Conservation (phyloP, 2,888 invertebrate species). For the Lottia scabra region DNA sequence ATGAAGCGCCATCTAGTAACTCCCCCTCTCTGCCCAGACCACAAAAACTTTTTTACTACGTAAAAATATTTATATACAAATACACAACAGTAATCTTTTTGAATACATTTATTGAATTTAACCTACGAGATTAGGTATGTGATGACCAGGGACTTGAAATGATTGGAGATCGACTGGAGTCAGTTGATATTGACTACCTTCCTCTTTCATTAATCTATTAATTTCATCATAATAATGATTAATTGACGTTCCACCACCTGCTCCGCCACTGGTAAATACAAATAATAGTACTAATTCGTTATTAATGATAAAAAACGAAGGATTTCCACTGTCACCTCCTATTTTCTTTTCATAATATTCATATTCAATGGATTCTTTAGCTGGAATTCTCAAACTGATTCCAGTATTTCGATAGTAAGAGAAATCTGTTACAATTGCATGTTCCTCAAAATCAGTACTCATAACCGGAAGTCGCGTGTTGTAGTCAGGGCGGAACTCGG, state of each 20-base stretch:
- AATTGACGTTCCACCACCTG: slow-evolving; percentile 44
- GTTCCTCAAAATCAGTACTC: slow-evolving; percentile 50
- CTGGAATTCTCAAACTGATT: slow-evolving; percentile 25
- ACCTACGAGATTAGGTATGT: slow-evolving; percentile 9
- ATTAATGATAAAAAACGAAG: slow-evolving; percentile 46
- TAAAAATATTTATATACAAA: no score
- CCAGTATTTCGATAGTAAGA: slow-evolving; percentile 28
- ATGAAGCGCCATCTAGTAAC: no score
- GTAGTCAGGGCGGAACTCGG: slow-evolving; percentile 20
- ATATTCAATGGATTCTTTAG: slow-evolving; percentile 24
- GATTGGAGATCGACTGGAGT: slow-evolving; percentile 39
- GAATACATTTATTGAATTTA: neutral
- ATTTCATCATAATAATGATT: slow-evolving; percentile 43
- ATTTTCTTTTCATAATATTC: slow-evolving; percentile 45
- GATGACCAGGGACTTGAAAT: slow-evolving; percentile 13
- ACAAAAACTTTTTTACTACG: no score
- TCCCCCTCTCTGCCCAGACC: no score
- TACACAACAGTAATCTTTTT: no score
- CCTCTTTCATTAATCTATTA: slow-evolving; percentile 37
- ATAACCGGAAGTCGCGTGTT: slow-evolving; percentile 36
- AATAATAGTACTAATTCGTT: slow-evolving; percentile 47
- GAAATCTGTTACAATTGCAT: slow-evolving; percentile 46
- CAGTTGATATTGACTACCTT: slow-evolving; percentile 41
- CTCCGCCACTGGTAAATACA: slow-evolving; percentile 46
- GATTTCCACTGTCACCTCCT: slow-evolving; percentile 49